phyloP scores from a whole-genome alignment of 2,113 vertebrate species.

The Hemiprocne comata region DNA sequence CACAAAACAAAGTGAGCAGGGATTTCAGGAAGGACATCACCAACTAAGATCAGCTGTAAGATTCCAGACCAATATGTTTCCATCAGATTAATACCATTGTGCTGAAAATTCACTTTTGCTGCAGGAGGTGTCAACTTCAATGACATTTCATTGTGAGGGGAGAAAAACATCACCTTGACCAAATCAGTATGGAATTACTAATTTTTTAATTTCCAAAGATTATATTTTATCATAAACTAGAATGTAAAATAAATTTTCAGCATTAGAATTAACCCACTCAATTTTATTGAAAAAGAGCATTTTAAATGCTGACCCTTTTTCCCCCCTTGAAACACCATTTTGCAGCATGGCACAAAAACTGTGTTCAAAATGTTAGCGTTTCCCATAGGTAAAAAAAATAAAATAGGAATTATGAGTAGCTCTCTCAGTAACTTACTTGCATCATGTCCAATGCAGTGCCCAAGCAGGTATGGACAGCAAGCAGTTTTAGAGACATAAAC shows the following conservation, averaged over 20 bases:
- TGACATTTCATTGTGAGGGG: background rate
- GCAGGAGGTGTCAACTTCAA: background rate
- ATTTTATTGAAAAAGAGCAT: background rate
- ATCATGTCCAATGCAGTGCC: background rate
- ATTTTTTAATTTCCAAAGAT: background rate
- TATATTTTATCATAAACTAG: background rate
- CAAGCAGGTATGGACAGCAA: slow-evolving; percentile 21
- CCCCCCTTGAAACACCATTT: background rate
- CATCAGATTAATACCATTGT: background rate
- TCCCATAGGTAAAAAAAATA: background rate
- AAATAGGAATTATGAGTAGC: background rate
- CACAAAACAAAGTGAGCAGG: background rate
- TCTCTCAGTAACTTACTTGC: slow-evolving; percentile 18
- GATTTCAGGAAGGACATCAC: background rate
- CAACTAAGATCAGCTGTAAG: background rate
- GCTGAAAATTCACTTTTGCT: background rate
- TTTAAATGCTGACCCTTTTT: background rate
- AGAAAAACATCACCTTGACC: background rate
- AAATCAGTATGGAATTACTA: background rate
- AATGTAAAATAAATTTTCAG: background rate
- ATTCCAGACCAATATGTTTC: background rate
- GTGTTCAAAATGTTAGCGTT: background rate
- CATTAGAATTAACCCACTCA: background rate
- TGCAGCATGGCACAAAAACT: background rate
- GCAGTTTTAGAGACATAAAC: slow-evolving; percentile 18